A percentile compares a stretch with the other conserved stretches of the same genome.
Conservation (phyloP, 2,888 invertebrate species). For the Cheilosia impressa region DNA sequence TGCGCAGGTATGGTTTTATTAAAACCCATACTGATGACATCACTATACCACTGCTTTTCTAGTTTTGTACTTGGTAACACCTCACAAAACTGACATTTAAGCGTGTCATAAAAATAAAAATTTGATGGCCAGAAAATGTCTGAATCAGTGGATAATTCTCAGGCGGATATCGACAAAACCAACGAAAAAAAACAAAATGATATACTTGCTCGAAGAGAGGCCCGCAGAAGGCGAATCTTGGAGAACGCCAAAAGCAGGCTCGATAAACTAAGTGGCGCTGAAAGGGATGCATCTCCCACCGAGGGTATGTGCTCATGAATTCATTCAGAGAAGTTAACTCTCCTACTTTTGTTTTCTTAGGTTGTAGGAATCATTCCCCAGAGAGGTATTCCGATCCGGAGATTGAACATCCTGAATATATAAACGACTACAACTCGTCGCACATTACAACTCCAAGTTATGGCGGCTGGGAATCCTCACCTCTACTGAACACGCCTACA, state of each 20-base stretch:
- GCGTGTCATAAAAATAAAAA: constrained; percentile 21
- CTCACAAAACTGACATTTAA: constrained; percentile 20
- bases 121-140: constrained; percentile 44
- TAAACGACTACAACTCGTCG: constrained; percentile 26
- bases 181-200: constrained; percentile 57
- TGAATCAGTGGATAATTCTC: constrained; percentile 40
- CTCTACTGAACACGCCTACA: constrained; percentile 18
- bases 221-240: constrained; percentile 53
- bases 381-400: constrained; percentile 65
- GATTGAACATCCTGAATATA: constrained; percentile 54
- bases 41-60: neutral
- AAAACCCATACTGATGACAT: constrained; percentile 28
- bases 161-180: constrained; percentile 42
- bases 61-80: constrained; percentile 12
- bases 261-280: constrained; percentile 52
- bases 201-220: constrained; percentile 52
- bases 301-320: constrained; percentile 32
- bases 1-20: no score
- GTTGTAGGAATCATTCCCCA: constrained; percentile 28
- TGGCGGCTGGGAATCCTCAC: constrained; percentile 33
- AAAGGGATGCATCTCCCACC: constrained; percentile 21
- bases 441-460: constrained; percentile 20
- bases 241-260: constrained; percentile 65
- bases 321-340: neutral
- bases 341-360: constrained; percentile 18